Percentiles rank a stretch among this genome's conserved stretches.
These are phyloP conservation scores for Platalea minor DNA, from an alignment of 2,797 vertebrate genomes.

Conservation along the genomic window DNA sequence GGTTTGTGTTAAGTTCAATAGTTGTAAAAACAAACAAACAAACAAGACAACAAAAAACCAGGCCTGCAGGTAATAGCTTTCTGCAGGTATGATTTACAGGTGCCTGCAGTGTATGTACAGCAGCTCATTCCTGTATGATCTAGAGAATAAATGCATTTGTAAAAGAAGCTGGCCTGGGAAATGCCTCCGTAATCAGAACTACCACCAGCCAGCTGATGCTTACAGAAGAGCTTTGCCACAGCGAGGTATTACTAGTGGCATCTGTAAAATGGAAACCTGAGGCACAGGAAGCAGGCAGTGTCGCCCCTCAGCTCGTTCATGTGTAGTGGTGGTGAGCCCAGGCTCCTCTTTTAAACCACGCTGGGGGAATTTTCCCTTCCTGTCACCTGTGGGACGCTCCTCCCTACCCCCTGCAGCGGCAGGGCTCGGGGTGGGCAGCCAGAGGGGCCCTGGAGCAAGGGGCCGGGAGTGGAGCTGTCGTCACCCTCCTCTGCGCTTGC, in stretches of 20 bases:
- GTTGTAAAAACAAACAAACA: not conserved
- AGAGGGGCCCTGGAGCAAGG: not conserved
- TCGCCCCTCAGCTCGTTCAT: not conserved
- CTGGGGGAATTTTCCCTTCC: not conserved
- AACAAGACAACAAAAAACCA: not conserved
- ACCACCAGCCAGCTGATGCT: not conserved
- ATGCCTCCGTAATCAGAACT: not conserved
- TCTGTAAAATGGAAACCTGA: not conserved
- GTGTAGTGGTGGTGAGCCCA: not conserved
- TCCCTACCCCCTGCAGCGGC: too few relatives aligned
- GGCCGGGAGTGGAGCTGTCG: rapidly evolving
- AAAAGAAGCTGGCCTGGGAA: not conserved
- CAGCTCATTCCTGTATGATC: not conserved
- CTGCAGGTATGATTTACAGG: not conserved
- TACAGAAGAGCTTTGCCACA: not conserved
- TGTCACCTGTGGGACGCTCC: rapidly evolving
- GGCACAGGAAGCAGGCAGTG: not conserved
- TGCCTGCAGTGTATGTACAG: not conserved
- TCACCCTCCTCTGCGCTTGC: not conserved
- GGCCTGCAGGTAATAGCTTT: not conserved
- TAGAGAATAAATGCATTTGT: not conserved
- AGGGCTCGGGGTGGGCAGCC: not conserved
- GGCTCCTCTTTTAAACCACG: not conserved
- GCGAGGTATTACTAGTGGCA: not conserved
- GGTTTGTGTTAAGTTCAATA: not conserved